Base-by-base conservation (phyloP, 2,888 invertebrate genomes). In the Amiota mariae region DNA sequence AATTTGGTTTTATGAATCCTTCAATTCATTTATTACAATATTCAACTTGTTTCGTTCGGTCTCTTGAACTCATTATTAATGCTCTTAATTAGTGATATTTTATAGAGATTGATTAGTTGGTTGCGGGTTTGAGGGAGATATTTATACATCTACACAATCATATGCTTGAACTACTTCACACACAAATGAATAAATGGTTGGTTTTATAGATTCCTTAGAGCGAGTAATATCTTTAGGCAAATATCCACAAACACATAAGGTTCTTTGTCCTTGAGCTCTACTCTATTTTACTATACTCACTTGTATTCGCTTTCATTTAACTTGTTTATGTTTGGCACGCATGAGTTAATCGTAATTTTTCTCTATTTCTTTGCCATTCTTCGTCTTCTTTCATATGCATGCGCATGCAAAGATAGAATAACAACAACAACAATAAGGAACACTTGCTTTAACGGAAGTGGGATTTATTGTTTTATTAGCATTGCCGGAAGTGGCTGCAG, bases 21-120 rank as follows among this genome's bases (percentile, higher is more conserved):
- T 24, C 3, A 24, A 24, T 3, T 24, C 3, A 2, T 3, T 24
- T 24, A 24, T 24, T 2, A 36, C 1, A 36, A 36, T 36, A 36
- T 36, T 36, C 6, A 36, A 6, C 8, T 36, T 4, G 11, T 59
- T 13, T 36, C 0, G 11, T 59, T 13, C 1, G 2, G 4, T 59
- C 59, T 11, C n/a, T 10, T 76, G 77, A 76, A 81, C 84, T 82
- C 82, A 82, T 82, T 82, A 82, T 84, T 84, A 82, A 82, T 82
- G 84, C 80, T 79, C 78, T 75, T 82, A 82, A 82, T 82, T 82
- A 82, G 82, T 84, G 77, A 78, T 48, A 78, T 76, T 82, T 82
- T 84, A 82, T 82, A 84, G 84, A 82, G 82, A 82, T 82, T 84
- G 82, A 82, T 82, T 84, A 36, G 36, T 36, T 36, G 36, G 84